Base-by-base conservation (phyloP, 2,888 invertebrate species). In the Eupithecia inturbata region DNA sequence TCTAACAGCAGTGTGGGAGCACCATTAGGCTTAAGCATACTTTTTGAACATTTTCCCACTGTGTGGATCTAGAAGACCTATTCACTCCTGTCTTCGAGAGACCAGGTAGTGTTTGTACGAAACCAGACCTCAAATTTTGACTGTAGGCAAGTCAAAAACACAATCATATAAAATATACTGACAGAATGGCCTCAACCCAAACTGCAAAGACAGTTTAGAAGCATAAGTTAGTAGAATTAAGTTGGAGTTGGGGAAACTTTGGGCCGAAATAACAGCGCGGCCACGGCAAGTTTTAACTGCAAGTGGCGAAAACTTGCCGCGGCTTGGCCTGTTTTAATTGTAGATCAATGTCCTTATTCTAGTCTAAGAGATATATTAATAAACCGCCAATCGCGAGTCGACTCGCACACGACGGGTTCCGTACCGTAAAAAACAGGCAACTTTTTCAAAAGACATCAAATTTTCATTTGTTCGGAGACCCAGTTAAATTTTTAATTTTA, bases 221-320 rank as follows among this genome's bases (percentile, higher is more conserved):
- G n/a, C 33, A n/a, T 66, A 66, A 66, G 39, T 66, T 39, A 39
- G 66, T 66, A 0, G 16, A 39, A 66, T 66, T 66, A 66, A 41
- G 64, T 39, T 39, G n/a, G n/a, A 66, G 66, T 41, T 39, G 6
- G 12, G 22, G 14, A 66, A 66, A 66, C 66, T 66, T 66, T 26
- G 26, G 66, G 22, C 39, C 39, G 36, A 66, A 66, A 66, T 66
- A 66, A 66, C 66, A 66, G 66, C 22, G 39, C 66, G 66, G 36
- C 39, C 39, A 66, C 66, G 39, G 36, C 33, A 39, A 66, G 39
- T 66, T 66, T 66, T 39, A 66, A 66, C 66, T 39, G 66, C 66
- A 66, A 66, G 62, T 66, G 66, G 66, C 36, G n/a, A 41, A 22
- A 64, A 64, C 63, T 64, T n/a, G 10, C 19, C 36, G 31, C 4